These are phyloP conservation scores for Pogonophryne albipinna DNA, from an alignment of 2,797 vertebrate species.

Conservation along the genomic window DNA sequence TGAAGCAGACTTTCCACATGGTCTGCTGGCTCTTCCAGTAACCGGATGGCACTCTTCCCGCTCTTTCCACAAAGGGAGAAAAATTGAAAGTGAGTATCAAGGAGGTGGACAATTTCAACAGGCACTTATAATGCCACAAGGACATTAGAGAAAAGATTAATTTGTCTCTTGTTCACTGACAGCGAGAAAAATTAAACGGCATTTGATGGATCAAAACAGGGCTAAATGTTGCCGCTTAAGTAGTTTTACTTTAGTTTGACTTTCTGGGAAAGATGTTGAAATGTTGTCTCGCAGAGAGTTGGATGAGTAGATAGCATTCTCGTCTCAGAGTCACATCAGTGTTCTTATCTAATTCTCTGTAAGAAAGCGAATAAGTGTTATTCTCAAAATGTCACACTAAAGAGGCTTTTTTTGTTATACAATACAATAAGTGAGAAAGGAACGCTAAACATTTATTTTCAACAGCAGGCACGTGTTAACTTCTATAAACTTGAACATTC, in stretches of 20 bases:
- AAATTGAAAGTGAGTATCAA: slow-evolving; percentile 33
- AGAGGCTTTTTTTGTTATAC: slow-evolving; percentile 8
- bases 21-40: slow-evolving; percentile 66
- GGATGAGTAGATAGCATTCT: not conserved
- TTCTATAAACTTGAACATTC: slow-evolving; percentile 56
- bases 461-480: slow-evolving; percentile 53
- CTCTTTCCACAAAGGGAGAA: slow-evolving; percentile 45
- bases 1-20: slow-evolving; percentile 67
- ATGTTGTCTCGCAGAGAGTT: not conserved
- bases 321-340: not conserved
- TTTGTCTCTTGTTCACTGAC: slow-evolving; percentile 32
- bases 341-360: not conserved
- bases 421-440: slow-evolving; percentile 10
- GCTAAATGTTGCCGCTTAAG: not conserved
- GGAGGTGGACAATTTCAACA: slow-evolving; percentile 58
- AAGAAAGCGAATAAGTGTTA: not conserved
- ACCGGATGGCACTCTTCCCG: slow-evolving; percentile 62
- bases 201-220: not conserved
- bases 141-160: slow-evolving; percentile 10
- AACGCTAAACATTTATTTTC: slow-evolving; percentile 39
- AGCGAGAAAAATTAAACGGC: slow-evolving; percentile 14
- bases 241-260: not conserved
- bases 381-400: not conserved
- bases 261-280: not conserved
- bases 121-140: slow-evolving; percentile 30